Percentiles rank a stretch among this genome's conserved stretches.
Evolutionary conservation across 2,113 vertebrate genomes (phyloP).

Genomic region (Mesembrinibis cayennensis): DNA sequence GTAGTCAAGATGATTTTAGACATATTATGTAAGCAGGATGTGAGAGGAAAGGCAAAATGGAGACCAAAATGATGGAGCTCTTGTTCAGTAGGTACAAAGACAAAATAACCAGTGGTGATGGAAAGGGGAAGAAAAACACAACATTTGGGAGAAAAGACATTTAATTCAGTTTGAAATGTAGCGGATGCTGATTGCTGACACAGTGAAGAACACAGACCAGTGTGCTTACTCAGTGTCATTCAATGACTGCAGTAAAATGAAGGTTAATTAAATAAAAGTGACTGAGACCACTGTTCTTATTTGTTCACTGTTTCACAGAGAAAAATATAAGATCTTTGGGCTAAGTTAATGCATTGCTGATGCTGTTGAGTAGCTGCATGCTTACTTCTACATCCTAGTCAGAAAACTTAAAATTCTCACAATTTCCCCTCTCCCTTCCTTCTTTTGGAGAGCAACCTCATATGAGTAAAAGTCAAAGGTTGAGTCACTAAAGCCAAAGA

Average conservation of each 20-base stretch:
- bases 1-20: slow-evolving; percentile 53
- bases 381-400: background rate
- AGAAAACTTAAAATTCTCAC: background rate
- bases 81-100: background rate
- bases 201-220: background rate
- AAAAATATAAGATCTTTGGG: background rate
- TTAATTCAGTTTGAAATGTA: background rate
- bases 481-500: background rate
- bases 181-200: background rate
- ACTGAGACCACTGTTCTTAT: background rate
- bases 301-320: background rate
- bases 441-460: background rate
- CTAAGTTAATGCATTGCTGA: background rate
- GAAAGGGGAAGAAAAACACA: background rate
- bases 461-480: background rate
- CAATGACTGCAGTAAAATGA: background rate
- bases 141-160: background rate
- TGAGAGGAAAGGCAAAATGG: background rate
- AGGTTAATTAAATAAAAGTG: slow-evolving; percentile 34
- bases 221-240: background rate
- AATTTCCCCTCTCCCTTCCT: background rate
- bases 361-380: background rate
- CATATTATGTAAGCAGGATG: slow-evolving; percentile 35
- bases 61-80: background rate
- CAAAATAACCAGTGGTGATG: background rate